Conservation (phyloP, 1,140 invertebrate species). For the Daktulosphaira vitifoliae region DNA sequence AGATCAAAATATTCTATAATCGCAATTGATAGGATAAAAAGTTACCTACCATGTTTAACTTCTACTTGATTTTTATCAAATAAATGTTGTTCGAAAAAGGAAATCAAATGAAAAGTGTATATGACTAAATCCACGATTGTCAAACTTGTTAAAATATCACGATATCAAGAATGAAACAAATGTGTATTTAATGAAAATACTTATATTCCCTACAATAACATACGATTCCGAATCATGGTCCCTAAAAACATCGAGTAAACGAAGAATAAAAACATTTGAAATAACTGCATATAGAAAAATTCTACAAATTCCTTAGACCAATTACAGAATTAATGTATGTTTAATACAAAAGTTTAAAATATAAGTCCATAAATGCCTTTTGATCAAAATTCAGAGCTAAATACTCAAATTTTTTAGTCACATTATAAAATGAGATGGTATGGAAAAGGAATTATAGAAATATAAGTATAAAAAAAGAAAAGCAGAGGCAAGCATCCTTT, state of each 20-base stretch:
- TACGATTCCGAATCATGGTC: not conserved
- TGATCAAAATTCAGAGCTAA: slow-evolving; percentile 9
- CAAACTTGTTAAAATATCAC: not conserved
- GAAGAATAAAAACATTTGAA: slow-evolving; percentile 8
- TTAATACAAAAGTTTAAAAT: not conserved
- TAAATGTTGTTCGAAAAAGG: not conserved
- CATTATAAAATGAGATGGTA: not conserved
- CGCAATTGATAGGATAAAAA: slow-evolving; percentile 2
- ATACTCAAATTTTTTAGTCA: not conserved
- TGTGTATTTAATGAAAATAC: not conserved
- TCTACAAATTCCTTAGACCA: not conserved
- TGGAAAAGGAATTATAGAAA: not conserved
- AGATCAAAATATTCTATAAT: slow-evolving; percentile 7
- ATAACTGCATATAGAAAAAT: not conserved
- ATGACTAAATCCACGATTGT: not conserved
- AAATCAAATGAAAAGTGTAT: not conserved
- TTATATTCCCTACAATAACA: slow-evolving; percentile 1
- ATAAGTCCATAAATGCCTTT: not conserved
- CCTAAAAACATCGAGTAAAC: not conserved
- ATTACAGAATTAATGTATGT: not conserved
- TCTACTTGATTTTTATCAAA: not conserved
- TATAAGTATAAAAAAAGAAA: slow-evolving; percentile 1
- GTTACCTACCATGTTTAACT: not conserved
- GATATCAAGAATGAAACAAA: no score
- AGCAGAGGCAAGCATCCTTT: not conserved